Conservation (phyloP, 30 jellyfish, hydroid and myxozoan species). For the Hydractinia symbiolongicarpus region DNA sequence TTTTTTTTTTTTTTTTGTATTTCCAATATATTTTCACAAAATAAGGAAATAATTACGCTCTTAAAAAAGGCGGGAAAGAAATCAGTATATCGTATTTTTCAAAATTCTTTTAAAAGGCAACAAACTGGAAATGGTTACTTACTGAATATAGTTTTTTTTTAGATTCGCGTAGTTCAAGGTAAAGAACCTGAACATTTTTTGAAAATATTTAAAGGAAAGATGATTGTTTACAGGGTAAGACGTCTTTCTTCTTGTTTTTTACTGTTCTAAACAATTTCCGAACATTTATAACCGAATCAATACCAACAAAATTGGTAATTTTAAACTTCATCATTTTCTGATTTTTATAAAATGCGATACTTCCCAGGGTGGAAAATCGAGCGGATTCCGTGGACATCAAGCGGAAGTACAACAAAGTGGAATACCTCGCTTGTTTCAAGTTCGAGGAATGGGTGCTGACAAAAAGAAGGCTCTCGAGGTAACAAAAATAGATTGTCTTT, state of each 20-base stretch:
- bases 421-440: slow-evolving; percentile 62
- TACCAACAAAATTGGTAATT: neutral
- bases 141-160: neutral
- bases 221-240: slow-evolving; percentile 72
- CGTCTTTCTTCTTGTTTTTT: neutral
- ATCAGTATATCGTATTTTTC: neutral
- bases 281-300: too few relatives aligned
- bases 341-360: neutral
- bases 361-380: slow-evolving; percentile 88
- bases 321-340: neutral
- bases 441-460: slow-evolving; percentile 51
- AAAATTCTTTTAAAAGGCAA: neutral
- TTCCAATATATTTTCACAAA: too few relatives aligned
- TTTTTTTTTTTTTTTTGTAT: too few relatives aligned
- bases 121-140: neutral
- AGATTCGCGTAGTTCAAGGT: slow-evolving; percentile 95
- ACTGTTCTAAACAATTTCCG: neutral
- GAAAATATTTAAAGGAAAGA: slow-evolving; percentile 70
- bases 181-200: slow-evolving; percentile 88
- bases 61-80: too few relatives aligned
- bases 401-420: slow-evolving; percentile 63
- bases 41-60: too few relatives aligned
- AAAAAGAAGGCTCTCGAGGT: slow-evolving; percentile 86
- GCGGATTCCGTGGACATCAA: slow-evolving; percentile 87
- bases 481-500: neutral